Evolutionary conservation across 1,140 invertebrate genomes (phyloP), one percentile per base, ranked within the genome.

Genomic region (Drosophila ercepeae): DNA sequence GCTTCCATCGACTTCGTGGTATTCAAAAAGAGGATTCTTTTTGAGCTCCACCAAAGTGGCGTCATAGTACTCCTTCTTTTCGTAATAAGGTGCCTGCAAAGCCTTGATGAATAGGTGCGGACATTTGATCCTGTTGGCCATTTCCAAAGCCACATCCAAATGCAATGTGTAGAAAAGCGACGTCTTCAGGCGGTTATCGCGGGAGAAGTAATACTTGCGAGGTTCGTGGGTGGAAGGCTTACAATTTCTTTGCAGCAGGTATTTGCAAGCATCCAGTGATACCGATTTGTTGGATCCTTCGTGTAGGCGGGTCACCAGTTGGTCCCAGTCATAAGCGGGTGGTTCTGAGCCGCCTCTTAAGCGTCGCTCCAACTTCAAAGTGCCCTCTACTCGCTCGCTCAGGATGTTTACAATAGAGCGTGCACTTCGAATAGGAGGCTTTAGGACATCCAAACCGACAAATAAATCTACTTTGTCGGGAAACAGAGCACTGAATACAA

Each of bases 61-160:
- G 23, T 93, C 91, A 71, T 92, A 93, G 59, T 92, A 74, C 73
- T 93, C 92, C 63, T 92, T 91, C 7, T 92, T 78, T 54, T 93
- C 93, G 52, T 93, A 93, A 76, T 93, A 94, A 0, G 92, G 90
- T 3, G 92, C 92, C 39, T 93, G 89, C 32, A 92, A 89, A 4
- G 92, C 93, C 91, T 94, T 95, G 1, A 95, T 91, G 57, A 94
- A 92, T n/a, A 94, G 68, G 34, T 93, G 93, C 1, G 94, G 94
- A 48, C 92, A 92, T 16, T 89, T 93, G 1, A 94, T 92, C 7
- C 92, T 83, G n/a, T 78, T 78, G 0, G 93, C 92, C 63, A 93
- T 84, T n/a, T 92, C 88, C 50, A 93, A 82, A 2, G 93, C 67
- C 19, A 93, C 91, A 1, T 93, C 92, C 16, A 92, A 89, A 14